Evolutionary conservation across 2,797 vertebrate species (phyloP), one percentile per base, ranked within the genome.

Genomic region (Molothrus aeneus): DNA sequence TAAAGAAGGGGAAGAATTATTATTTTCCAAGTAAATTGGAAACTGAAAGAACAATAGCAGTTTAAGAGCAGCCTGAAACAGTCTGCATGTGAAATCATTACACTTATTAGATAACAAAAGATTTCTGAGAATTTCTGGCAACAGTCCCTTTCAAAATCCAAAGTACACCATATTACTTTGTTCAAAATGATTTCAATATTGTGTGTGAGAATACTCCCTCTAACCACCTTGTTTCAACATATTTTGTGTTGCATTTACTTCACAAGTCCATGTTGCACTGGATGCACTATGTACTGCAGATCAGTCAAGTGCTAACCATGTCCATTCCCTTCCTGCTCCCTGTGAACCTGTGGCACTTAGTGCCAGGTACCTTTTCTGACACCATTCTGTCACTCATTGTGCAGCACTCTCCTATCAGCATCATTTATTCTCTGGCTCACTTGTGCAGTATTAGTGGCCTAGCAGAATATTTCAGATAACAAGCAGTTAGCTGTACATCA

Each of bases 101-200:
- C 22, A 32, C 60, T 59, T 61, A 13, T 10, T 4, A 85, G 36
- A 53, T 32, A 86, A 21, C 21, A 83, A 92, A 94, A 42, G 11
- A 63, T n/a, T 86, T 84, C 21, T 40, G 17, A 84, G 28, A 61
- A 63, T 86, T 73, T 69, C 50, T 57, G 54, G 34, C 22, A 73
- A 13, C 9, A 63, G 26, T 8, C 7, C 28, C 28, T 59, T 88
- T 69, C 32, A 47, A 69, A 79, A 74, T 26, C 31, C 34, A 61
- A 19, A 45, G 6, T 16, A 16, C 2, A 42, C 10, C 14, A 53
- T 0, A 2, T 24, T 22, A 66, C 7, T 79, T 81, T 1, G 1
- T 29, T 72, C 18, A 69, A 84, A 81, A 79, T 43, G 36, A 69
- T 28, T 48, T 51, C 17, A 75, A 53, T 8, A 17, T 1, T 42